Conservation (phyloP, 2,888 invertebrate genomes). For the Eulithis prunata region DNA sequence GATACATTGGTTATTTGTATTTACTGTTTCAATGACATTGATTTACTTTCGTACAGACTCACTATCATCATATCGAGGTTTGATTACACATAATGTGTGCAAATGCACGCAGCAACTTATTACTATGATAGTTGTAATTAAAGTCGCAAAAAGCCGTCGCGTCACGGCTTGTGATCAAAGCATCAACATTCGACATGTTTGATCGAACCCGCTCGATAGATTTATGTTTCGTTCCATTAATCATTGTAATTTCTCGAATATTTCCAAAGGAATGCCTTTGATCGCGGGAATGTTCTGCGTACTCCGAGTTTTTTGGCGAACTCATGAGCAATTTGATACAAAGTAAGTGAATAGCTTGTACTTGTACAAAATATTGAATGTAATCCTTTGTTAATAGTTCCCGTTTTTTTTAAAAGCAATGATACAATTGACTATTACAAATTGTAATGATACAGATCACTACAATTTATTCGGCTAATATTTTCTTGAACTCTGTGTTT, state of each 20-base stretch:
- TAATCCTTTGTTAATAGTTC: too few relatives aligned
- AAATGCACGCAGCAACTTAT: constrained; percentile 37
- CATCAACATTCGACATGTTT: constrained; percentile 35
- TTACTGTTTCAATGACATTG: background rate
- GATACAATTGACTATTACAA: too few relatives aligned
- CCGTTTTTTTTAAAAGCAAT: too few relatives aligned
- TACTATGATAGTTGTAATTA: constrained; percentile 35
- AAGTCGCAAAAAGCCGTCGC: constrained; percentile 40
- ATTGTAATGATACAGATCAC: too few relatives aligned
- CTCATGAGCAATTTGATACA: constrained; percentile 7
- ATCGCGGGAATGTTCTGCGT: constrained; percentile 23
- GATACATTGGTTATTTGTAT: too few relatives aligned
- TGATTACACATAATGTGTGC: constrained; percentile 41
- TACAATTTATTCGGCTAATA: too few relatives aligned
- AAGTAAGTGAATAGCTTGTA: background rate
- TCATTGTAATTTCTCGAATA: constrained; percentile 31
- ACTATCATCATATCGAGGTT: constrained; percentile 25
- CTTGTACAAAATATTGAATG: too few relatives aligned
- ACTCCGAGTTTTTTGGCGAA: constrained; percentile 19
- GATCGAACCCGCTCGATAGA: constrained; percentile 36
- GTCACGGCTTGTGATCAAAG: constrained; percentile 43
- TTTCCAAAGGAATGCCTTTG: constrained; percentile 25
- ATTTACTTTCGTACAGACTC: too few relatives aligned
- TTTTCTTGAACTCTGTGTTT: too few relatives aligned
- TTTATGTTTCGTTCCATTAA: constrained; percentile 39